These are phyloP conservation scores for Oscheius sp. DNA, from an alignment of 2,888 invertebrate species.

Conservation along the genomic window DNA sequence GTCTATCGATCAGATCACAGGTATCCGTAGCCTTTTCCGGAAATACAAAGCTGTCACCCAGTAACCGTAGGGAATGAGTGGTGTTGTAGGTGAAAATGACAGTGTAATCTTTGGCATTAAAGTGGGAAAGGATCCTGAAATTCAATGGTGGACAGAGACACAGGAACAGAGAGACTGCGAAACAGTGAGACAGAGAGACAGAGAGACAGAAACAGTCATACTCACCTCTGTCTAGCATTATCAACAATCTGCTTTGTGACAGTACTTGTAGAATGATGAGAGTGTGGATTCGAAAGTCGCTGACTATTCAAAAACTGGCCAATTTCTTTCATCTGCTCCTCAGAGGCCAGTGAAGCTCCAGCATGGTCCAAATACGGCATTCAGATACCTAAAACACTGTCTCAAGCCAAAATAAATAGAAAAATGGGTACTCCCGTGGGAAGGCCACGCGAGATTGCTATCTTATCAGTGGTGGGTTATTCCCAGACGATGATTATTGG, in stretches of 20 bases:
- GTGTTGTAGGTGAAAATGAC: slow-evolving; percentile 94
- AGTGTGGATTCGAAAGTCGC: slow-evolving; percentile 87
- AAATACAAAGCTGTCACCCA: slow-evolving; percentile 83
- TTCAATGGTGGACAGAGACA: neutral
- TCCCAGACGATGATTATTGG: too few relatives aligned
- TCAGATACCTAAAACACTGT: neutral
- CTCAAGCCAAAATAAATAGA: neutral
- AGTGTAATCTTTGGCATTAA: slow-evolving; percentile 85
- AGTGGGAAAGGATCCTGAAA: slow-evolving; percentile 84
- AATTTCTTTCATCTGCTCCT: slow-evolving; percentile 46
- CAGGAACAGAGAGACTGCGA: neutral
- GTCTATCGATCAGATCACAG: neutral
- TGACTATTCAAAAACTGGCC: neutral
- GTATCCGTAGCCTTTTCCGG: slow-evolving; percentile 4
- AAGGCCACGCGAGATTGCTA: too few relatives aligned
- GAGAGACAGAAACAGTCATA: slow-evolving; percentile 28
- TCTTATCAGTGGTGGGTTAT: too few relatives aligned
- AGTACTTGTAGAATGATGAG: slow-evolving; percentile 82
- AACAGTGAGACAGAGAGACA: neutral
- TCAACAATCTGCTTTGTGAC: slow-evolving; percentile 87
- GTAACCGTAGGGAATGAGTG: slow-evolving; percentile 86
- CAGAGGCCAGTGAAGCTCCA: slow-evolving; percentile 53
- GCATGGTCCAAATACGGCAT: slow-evolving; percentile 63
- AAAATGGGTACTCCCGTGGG: too few relatives aligned
- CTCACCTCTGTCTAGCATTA: slow-evolving; percentile 72